Base-by-base conservation (phyloP, 2,888 invertebrate genomes). In the Morpho deidamia region DNA sequence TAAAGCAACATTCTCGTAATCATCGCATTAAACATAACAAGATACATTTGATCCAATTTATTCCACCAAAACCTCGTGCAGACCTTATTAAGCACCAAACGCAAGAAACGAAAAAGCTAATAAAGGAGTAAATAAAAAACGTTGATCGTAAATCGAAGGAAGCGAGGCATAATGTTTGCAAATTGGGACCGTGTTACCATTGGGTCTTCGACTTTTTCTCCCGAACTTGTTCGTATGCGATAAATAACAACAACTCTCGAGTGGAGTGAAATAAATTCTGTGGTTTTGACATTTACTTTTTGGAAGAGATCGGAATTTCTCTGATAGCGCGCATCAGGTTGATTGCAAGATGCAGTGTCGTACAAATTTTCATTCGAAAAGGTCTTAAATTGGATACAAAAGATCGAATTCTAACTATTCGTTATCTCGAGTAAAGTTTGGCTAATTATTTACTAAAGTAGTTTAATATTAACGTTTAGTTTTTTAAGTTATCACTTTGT, bases 81-180 rank as follows among this genome's bases (percentile, higher is more conserved):
- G 48, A 57, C 42, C 59, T 61, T 59, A 62, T 63, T 60, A 67
- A 53, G 62, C 54, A 40, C 56, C 60, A 43, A 56, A 58, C 56
- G 58, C 58, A 60, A 61, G 58, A 48, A 60, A 48, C 63, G 59
- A 53, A 61, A 61, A 64, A 65, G 61, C 58, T 63, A 59, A 59
- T 65, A 61, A 62, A 59, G 60, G 58, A 51, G 63, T 61, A 59
- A 63, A 66, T 57, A 62, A 65, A 62, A 47, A 69, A 64, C 34
- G 45, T 52, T 12, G 58, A 44, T 56, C 58, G 53, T 56, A 58
- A 60, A 58, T 60, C 58, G 46, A 47, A 51, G 52, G 58, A 59
- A 51, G 53, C 45, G 40, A 41, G 42, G 65, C 69, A 76, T 78
- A 75, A 77, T 76, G 71, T 71, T 79, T 74, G 75, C 75, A 81